Percentiles rank a stretch among this genome's conserved stretches.
phyloP scores from a whole-genome alignment of 2,797 vertebrate genomes.

The Benthosema pterotum region DNA sequence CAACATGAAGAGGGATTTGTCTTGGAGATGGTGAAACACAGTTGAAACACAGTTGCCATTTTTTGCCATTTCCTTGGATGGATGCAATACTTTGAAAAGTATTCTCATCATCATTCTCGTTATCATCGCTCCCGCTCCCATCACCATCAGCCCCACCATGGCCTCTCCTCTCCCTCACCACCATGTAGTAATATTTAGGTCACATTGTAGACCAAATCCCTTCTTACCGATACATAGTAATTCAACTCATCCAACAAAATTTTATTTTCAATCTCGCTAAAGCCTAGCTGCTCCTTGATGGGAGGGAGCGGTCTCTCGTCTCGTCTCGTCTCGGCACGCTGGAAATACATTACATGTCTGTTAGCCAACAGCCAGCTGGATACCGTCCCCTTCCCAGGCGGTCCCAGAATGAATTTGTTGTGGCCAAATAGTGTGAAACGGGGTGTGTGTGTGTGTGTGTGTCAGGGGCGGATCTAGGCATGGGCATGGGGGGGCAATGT shows the following conservation, averaged over 20 bases:
- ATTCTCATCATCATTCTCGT: too few species aligned
- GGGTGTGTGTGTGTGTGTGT: slow-evolving; percentile 16
- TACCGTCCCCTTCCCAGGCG: slow-evolving; percentile 36
- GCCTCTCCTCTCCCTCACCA: slow-evolving; percentile 21
- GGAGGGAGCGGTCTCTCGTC: too few species aligned
- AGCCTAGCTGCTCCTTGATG: slow-evolving; percentile 44
- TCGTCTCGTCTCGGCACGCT: slow-evolving; percentile 39
- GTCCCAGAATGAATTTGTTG: slow-evolving; percentile 68
- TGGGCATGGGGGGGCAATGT: too few species aligned
- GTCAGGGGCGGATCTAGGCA: too few species aligned
- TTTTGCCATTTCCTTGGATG: slow-evolving; percentile 33
- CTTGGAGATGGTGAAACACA: slow-evolving; percentile 24
- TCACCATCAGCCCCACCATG: slow-evolving; percentile 18
- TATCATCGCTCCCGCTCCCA: slow-evolving; percentile 37
- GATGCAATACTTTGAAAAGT: slow-evolving; percentile 22
- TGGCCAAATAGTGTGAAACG: slow-evolving; percentile 53
- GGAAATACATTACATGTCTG: slow-evolving; percentile 56
- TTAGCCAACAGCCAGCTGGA: slow-evolving; percentile 61
- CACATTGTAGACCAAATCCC: slow-evolving; percentile 52
- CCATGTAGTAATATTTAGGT: slow-evolving; percentile 64
- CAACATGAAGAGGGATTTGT: background rate
- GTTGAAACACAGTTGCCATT: slow-evolving; percentile 25
- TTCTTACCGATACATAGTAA: slow-evolving; percentile 54
- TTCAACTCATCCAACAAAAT: slow-evolving; percentile 51
- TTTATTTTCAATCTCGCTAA: slow-evolving; percentile 67